Percentiles rank a stretch among this genome's conserved stretches.
These are phyloP conservation scores for Agrypnus murinus DNA, from an alignment of 2,888 invertebrate species.

Conservation along the genomic window DNA sequence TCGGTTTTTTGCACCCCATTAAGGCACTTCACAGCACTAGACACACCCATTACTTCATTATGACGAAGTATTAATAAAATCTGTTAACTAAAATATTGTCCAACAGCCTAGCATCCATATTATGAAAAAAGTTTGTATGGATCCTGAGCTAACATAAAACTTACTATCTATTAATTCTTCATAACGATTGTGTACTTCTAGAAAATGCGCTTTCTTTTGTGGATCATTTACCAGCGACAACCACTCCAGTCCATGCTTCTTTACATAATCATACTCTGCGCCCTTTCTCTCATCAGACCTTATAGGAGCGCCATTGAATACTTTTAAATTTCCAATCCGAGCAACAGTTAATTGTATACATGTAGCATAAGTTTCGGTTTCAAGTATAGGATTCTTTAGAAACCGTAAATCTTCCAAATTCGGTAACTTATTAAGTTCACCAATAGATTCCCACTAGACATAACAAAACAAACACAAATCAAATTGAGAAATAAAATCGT, in stretches of 20 bases:
- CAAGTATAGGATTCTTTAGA: slow-evolving; percentile 81
- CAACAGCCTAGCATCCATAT: slow-evolving; percentile 11
- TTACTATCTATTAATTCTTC: slow-evolving; percentile 83
- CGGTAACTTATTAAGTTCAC: slow-evolving; percentile 87
- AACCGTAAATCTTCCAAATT: slow-evolving; percentile 81
- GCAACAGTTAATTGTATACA: slow-evolving; percentile 87
- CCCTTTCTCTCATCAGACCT: slow-evolving; percentile 83
- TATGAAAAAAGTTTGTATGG: slow-evolving; percentile 20
- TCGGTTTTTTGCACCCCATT: no score
- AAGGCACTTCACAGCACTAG: no score
- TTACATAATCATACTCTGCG: slow-evolving; percentile 94
- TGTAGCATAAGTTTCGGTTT: slow-evolving; percentile 79
- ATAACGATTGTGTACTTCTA: slow-evolving; percentile 84
- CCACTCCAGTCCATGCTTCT: slow-evolving; percentile 86
- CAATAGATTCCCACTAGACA: slow-evolving; percentile 84
- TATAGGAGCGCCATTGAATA: slow-evolving; percentile 84
- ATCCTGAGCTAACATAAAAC: no score
- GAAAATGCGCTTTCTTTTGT: slow-evolving; percentile 74
- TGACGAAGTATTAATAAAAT: neutral
- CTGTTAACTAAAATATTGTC: neutral
- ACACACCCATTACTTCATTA: no score
- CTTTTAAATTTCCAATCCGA: slow-evolving; percentile 83
- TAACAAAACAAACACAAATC: no score
- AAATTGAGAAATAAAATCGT: neutral
- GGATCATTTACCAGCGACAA: slow-evolving; percentile 73